Percentiles rank a stretch among this genome's conserved stretches.
Evolutionary conservation across 2,888 invertebrate species (phyloP).

Genomic region (Gymnocheta viridis): DNA sequence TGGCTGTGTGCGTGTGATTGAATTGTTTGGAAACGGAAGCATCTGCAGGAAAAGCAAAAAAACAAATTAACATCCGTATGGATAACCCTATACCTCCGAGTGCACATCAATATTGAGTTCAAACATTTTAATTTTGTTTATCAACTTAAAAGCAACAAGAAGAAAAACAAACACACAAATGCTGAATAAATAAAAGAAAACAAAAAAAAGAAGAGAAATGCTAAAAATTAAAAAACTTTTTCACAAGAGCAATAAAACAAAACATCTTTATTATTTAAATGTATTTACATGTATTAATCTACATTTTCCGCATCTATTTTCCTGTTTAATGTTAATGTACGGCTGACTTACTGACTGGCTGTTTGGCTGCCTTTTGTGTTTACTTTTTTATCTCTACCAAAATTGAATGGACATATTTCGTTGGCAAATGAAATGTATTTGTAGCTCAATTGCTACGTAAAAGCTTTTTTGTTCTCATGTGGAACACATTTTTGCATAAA

Average conservation of each 20-base stretch:
- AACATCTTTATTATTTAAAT: slow-evolving; percentile 37
- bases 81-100: slow-evolving; percentile 14
- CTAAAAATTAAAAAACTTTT: too few species aligned
- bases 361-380: not conserved
- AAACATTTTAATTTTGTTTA: slow-evolving; percentile 51
- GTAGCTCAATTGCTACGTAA: too few species aligned
- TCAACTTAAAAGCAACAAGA: slow-evolving; percentile 42
- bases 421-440: too few species aligned
- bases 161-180: slow-evolving; percentile 37
- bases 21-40: slow-evolving; percentile 11
- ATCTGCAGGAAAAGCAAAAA: not conserved
- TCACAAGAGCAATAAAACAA: slow-evolving; percentile 21
- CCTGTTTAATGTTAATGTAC: slow-evolving; percentile 33
- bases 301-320: slow-evolving; percentile 44
- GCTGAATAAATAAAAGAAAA: not conserved
- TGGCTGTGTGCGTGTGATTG: not conserved
- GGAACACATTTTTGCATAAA: too few species aligned
- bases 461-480: too few species aligned
- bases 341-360: not conserved
- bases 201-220: too few species aligned
- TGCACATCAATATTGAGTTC: slow-evolving; percentile 10
- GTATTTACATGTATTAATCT: slow-evolving; percentile 43
- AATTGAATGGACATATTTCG: too few species aligned
- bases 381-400: too few species aligned
- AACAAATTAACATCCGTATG: not conserved